These are phyloP conservation scores for Oligia strigilis DNA, from an alignment of 2,888 invertebrate species.

Conservation along the genomic window DNA sequence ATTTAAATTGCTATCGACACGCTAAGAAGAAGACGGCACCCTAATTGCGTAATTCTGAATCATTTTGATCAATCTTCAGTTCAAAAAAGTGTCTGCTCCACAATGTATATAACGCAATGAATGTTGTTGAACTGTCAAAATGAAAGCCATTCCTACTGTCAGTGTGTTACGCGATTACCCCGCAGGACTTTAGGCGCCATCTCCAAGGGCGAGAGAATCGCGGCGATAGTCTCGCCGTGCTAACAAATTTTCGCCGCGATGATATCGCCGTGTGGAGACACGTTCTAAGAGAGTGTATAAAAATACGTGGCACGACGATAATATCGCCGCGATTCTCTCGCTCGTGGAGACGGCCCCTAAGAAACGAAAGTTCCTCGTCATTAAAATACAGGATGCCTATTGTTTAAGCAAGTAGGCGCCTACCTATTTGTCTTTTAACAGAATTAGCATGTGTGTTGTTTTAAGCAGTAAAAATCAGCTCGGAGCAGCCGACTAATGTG, in stretches of 20 bases:
- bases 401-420: constrained; percentile 27
- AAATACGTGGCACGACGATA: too few relatives aligned
- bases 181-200: too few relatives aligned
- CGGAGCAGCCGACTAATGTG: constrained; percentile 67
- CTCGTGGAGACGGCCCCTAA: neutral
- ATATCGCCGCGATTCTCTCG: too few relatives aligned
- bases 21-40: too few relatives aligned
- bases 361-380: constrained; percentile 1
- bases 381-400: constrained; percentile 13
- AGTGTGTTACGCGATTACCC: neutral
- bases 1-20: too few relatives aligned
- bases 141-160: neutral
- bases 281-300: too few relatives aligned
- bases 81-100: neutral
- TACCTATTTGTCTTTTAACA: constrained; percentile 55
- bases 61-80: neutral
- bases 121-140: neutral
- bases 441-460: constrained; percentile 62
- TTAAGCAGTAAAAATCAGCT: constrained; percentile 75
- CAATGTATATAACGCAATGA: neutral
- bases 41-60: neutral
- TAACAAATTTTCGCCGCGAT: too few relatives aligned
- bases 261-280: too few relatives aligned
- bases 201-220: too few relatives aligned
- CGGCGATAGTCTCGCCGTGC: too few relatives aligned